A percentile compares a stretch with the other conserved stretches of the same genome.
Evolutionary conservation across 2,888 invertebrate species (phyloP).

Genomic region (Oxytorus armatus): DNA sequence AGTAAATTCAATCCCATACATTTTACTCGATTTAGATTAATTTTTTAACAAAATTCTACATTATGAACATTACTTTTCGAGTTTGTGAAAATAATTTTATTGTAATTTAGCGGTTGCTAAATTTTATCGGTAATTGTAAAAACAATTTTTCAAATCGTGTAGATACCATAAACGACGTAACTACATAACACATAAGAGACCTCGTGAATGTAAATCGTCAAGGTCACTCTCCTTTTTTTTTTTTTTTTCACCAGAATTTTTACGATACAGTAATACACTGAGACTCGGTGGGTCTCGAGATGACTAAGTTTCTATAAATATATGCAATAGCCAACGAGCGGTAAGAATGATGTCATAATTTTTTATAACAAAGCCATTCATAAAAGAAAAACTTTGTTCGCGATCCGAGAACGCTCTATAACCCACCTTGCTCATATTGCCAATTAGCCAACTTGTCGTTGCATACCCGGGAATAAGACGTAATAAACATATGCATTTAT

Average conservation of each 20-base stretch:
- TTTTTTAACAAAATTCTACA: no score
- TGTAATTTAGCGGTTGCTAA: no score
- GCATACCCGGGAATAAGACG: no score
- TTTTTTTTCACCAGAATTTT: conserved; percentile 27
- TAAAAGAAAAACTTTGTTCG: conserved; percentile 28
- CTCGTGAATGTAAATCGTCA: neutral
- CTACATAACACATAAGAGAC: no score
- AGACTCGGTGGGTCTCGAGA: conserved; percentile 77
- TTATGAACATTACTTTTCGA: no score
- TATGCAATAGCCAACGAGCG: conserved; percentile 42
- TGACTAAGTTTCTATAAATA: conserved; percentile 75
- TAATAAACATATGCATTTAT: conserved; percentile 4
- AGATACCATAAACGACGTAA: no score
- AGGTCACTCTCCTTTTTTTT: conserved; percentile 38
- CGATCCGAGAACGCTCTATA: conserved; percentile 6
- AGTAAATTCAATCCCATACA: no score
- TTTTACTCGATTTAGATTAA: no score
- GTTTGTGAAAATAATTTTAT: no score
- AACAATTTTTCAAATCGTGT: no score
- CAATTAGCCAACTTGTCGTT: conserved; percentile 39
- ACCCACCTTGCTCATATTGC: conserved; percentile 46
- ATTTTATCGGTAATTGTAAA: no score
- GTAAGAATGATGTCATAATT: conserved; percentile 75
- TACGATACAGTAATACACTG: conserved; percentile 27
- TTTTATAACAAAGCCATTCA: conserved; percentile 66